phyloP scores from a whole-genome alignment of 2,888 invertebrate genomes.

The Quadroppia sp. region DNA sequence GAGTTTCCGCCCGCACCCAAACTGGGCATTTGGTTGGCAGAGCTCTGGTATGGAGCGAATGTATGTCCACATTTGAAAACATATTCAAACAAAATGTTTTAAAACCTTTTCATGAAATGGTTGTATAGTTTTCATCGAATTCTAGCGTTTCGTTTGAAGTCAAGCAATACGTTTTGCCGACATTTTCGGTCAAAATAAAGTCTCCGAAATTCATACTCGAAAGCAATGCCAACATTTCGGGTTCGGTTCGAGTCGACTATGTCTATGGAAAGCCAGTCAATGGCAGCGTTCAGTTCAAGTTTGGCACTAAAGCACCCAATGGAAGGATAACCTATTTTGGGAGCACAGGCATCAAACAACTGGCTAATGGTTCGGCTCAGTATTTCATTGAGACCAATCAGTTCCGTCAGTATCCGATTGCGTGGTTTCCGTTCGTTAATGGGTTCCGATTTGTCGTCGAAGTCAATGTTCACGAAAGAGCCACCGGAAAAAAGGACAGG shows the following conservation, averaged over 20 bases:
- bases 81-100: too few species aligned
- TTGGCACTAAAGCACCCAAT: conserved; percentile 43
- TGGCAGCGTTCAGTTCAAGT: conserved; percentile 45
- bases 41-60: conserved; percentile 44
- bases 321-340: conserved; percentile 40
- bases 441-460: conserved; percentile 44
- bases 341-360: not conserved
- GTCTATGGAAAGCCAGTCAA: conserved; percentile 44
- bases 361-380: conserved; percentile 34
- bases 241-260: conserved; percentile 34
- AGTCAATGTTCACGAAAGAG: conserved; percentile 45
- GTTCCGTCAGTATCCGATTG: not conserved
- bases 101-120: not conserved
- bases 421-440: conserved; percentile 36
- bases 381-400: conserved; percentile 12
- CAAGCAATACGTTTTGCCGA: conserved; percentile 47
- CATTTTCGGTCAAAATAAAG: conserved; percentile 46
- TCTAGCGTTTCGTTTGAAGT: conserved; percentile 44
- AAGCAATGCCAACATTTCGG: conserved; percentile 38
- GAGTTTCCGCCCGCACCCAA: conserved; percentile 46
- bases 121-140: conserved; percentile 14
- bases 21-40: conserved; percentile 46
- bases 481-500: conserved; percentile 45
- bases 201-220: conserved; percentile 46
- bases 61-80: too few species aligned